Base-by-base conservation (phyloP, 2,113 vertebrate species). In the Rhinogobius similis region DNA sequence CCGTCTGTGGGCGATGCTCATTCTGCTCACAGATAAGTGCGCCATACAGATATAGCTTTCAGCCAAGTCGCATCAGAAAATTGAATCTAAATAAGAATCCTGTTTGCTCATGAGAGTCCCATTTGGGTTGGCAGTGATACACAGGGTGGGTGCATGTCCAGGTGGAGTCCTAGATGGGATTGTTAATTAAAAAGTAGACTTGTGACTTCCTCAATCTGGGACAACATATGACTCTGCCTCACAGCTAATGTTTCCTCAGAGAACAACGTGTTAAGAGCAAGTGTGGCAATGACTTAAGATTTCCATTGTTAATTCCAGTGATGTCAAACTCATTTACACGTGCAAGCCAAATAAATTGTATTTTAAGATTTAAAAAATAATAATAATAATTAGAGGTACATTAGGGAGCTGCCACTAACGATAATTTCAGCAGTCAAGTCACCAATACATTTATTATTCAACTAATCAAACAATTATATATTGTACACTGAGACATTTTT, bases 81-180 rank as follows among this genome's bases (percentile, higher is more conserved):
- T 92, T 90, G 58, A 78, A 92, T 92, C 90, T 92, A 90, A 91
- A 92, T 92, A 91, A 86, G 88, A 87, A 86, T 91, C 68, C 68
- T 65, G 61, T 72, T 83, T 81, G 67, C 70, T 62, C 56, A 81
- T 53, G 2, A 72, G 67, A 75, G 68, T 58, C 76, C 78, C 39
- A 21, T 76, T 76, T 75, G 61, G 46, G 72, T 55, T 12, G 52
- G 29, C 50, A 79, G 70, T 83, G 79, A 87, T 85, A 76, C 78
- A 84, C 82, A 75, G 67, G 24, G 65, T 9, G 21, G 41, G 64
- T 18, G 26, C 24, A 8, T 58, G 55, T 58, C 26, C 11, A 29
- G 66, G 70, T 67, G 70, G 63, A 73, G 72, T 72, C 18, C 23
- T 73, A 70, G 53, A 70, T 65, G 75, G 68, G 74, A 73, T 79